Percentiles rank a stretch among this genome's conserved stretches.
Conservation (phyloP, 2,113 vertebrate genomes). For the Gnathonemus longibarbis region DNA sequence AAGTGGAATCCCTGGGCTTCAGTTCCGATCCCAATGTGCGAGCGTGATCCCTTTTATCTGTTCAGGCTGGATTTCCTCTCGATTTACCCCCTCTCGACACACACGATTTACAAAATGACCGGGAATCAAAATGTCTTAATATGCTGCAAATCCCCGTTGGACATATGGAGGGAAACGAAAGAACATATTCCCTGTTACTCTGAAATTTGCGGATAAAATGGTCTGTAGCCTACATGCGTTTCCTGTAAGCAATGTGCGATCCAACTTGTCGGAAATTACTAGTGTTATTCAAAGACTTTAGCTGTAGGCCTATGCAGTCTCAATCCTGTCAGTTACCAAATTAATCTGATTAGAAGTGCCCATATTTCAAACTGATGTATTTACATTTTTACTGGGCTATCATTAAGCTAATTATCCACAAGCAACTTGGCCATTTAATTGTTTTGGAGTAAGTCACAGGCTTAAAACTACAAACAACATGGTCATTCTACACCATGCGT, state of each 20-base stretch:
- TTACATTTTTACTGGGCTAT: not conserved
- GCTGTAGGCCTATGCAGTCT: not conserved
- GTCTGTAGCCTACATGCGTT: not conserved
- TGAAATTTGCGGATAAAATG: slow-evolving; percentile 17
- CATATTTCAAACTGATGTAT: not conserved
- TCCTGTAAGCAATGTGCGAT: not conserved
- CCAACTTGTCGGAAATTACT: not conserved
- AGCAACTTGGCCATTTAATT: not conserved
- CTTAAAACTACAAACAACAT: not conserved
- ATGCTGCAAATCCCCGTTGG: slow-evolving; percentile 40
- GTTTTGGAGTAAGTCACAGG: not conserved
- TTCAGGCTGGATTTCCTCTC: slow-evolving; percentile 44
- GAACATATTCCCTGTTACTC: slow-evolving; percentile 1
- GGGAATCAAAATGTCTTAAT: slow-evolving; percentile 52
- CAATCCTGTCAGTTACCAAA: not conserved
- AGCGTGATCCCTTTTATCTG: slow-evolving; percentile 50
- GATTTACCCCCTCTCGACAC: slow-evolving; percentile 43
- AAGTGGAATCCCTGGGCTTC: slow-evolving; percentile 27
- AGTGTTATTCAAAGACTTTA: not conserved
- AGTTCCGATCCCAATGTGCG: slow-evolving; percentile 23
- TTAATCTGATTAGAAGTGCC: not conserved
- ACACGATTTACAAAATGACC: slow-evolving; percentile 50
- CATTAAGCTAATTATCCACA: not conserved
- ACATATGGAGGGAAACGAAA: slow-evolving; percentile 24
- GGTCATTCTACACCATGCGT: not conserved